These are phyloP conservation scores for Mesodorylaimus sp. DNA, from an alignment of 2,888 invertebrate species.

Conservation along the genomic window DNA sequence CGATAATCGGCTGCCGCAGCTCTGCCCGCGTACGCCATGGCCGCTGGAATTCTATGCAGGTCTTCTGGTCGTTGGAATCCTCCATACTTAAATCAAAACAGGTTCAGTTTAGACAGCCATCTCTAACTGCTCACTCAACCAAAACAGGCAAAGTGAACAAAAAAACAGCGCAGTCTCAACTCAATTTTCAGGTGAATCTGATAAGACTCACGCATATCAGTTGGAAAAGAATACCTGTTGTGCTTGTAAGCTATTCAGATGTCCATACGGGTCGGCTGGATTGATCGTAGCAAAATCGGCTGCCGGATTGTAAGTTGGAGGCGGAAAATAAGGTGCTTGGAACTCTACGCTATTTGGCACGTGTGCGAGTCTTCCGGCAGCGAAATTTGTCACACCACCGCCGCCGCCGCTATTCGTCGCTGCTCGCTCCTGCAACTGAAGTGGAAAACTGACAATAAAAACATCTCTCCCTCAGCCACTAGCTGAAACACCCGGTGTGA, in stretches of 20 bases:
- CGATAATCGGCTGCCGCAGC: constrained; percentile 2
- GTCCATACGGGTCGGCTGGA: constrained; percentile 8
- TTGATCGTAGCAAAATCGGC: constrained; percentile 1
- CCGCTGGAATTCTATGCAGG: not conserved
- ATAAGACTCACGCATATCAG: not conserved
- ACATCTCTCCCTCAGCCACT: not conserved
- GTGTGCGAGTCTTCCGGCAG: constrained; percentile 3
- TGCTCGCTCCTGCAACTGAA: constrained; percentile 9
- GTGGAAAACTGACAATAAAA: not conserved
- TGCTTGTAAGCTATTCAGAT: constrained; percentile 8
- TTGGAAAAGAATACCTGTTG: constrained; percentile 5
- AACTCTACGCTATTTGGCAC: constrained; percentile 1
- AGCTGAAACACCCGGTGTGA: not conserved
- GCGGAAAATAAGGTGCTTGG: constrained; percentile 7
- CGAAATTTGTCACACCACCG: not conserved
- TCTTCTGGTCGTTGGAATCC: constrained; percentile 6
- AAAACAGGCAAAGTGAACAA: not conserved
- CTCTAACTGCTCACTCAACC: not conserved
- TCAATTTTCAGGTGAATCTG: too few species aligned
- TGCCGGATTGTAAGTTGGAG: constrained; percentile 1
- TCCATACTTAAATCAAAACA: constrained; percentile 3
- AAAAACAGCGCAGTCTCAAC: not conserved
- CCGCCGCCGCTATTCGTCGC: not conserved
- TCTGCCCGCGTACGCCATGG: constrained; percentile 3
- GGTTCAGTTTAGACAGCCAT: not conserved